Percentiles rank a stretch among this genome's conserved stretches.
Conservation (phyloP, 2,888 invertebrate species). For the Apomyelois bistriatella region DNA sequence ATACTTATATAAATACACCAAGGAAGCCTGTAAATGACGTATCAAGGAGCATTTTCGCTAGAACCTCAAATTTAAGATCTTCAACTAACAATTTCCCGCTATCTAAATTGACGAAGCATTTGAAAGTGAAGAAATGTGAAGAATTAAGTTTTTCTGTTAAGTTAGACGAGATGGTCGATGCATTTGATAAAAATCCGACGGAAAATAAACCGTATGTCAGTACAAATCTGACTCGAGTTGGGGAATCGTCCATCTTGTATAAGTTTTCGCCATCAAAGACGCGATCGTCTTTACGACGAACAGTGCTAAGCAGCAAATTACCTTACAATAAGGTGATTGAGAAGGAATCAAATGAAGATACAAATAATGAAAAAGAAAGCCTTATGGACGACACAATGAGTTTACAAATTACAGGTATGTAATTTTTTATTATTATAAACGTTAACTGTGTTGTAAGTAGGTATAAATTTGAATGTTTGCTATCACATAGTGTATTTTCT, state of each 20-base stretch:
- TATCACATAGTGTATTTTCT: too few relatives aligned
- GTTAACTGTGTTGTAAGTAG: too few relatives aligned
- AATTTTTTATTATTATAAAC: too few relatives aligned
- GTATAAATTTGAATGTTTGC: too few relatives aligned
- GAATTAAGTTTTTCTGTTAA: conserved; percentile 63
- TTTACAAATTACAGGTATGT: conserved; percentile 64
- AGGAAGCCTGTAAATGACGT: conserved; percentile 35
- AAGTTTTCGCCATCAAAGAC: conserved; percentile 52
- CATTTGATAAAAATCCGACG: conserved; percentile 24
- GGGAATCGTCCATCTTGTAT: conserved; percentile 52
- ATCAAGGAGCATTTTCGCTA: conserved; percentile 57
- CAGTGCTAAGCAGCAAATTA: conserved; percentile 43
- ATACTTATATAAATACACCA: conserved; percentile 49
- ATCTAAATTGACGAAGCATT: conserved; percentile 49
- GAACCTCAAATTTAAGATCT: conserved; percentile 46
- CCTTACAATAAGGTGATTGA: conserved; percentile 26
- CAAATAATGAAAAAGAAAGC: conserved; percentile 31
- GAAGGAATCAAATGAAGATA: conserved; percentile 17
- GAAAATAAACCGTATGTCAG: conserved; percentile 22
- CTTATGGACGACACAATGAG: conserved; percentile 52
- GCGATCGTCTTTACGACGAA: conserved; percentile 54
- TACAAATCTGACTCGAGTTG: conserved; percentile 30
- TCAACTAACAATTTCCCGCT: conserved; percentile 51
- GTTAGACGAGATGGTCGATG: conserved; percentile 54
- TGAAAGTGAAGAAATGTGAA: conserved; percentile 43